Evolutionary conservation across 2,113 vertebrate genomes (phyloP).

Genomic region (Scomber japonicus): DNA sequence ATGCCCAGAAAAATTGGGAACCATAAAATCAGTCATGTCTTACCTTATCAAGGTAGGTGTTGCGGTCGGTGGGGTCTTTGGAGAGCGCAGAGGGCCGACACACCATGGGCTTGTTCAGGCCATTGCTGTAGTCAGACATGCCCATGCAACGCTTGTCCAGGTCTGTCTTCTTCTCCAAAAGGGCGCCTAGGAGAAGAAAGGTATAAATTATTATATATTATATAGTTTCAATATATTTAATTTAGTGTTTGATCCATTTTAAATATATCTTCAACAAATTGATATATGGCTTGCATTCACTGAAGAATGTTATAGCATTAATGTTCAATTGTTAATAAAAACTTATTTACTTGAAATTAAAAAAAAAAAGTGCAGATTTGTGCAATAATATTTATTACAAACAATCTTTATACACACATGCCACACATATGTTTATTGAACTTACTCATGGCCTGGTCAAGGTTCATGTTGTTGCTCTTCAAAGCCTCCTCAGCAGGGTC

Average conservation of each 20-base stretch:
- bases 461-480: constrained; percentile 98
- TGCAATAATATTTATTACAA: not conserved
- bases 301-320: not conserved
- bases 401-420: no score
- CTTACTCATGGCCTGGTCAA: constrained; percentile 99
- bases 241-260: no score
- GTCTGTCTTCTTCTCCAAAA: constrained; percentile 99
- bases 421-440: constrained; percentile 37
- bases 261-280: no score
- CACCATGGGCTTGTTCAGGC: constrained; percentile 93
- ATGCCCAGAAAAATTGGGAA: not conserved
- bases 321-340: not conserved
- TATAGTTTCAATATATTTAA: no score
- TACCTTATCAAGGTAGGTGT: constrained; percentile 96
- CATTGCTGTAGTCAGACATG: constrained; percentile 95
- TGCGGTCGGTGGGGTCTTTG: constrained; percentile 98
- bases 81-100: constrained; percentile 95
- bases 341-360: not conserved
- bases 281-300: no score
- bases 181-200: constrained; percentile 86
- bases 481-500: constrained; percentile 99
- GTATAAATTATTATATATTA: not conserved
- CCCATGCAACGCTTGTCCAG: constrained; percentile 98
- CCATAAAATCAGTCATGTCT: not conserved
- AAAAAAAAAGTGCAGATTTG: not conserved